A percentile compares a stretch with the other conserved stretches of the same genome.
These are phyloP conservation scores for Pimephales promelas DNA, from an alignment of 2,113 vertebrate species.

Conservation along the genomic window DNA sequence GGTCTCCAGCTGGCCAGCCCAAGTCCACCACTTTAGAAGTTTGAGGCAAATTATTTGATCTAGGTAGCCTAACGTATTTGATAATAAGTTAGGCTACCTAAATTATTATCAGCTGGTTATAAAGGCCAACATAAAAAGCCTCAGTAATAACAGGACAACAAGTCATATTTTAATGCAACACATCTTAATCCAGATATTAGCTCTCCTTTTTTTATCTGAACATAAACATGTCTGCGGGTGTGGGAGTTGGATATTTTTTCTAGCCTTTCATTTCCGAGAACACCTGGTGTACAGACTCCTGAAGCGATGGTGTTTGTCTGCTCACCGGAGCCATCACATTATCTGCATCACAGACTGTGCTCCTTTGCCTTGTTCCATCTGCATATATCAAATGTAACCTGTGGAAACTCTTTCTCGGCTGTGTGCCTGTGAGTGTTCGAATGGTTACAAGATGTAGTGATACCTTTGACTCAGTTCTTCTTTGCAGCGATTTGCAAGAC, in stretches of 20 bases:
- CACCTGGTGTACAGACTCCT: constrained; percentile 57
- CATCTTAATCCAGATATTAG: no score
- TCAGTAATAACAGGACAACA: no score
- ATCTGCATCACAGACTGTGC: constrained; percentile 12
- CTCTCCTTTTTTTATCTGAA: no score
- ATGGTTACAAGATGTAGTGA: background rate
- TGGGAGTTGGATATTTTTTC: background rate
- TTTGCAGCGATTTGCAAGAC: background rate
- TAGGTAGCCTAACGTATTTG: no score
- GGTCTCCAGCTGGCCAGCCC: no score
- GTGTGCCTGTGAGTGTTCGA: background rate
- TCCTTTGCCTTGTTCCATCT: background rate
- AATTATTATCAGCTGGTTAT: no score
- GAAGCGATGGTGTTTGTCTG: background rate
- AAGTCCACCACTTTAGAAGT: no score
- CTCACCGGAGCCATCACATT: background rate
- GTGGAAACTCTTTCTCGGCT: background rate
- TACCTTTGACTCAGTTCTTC: background rate
- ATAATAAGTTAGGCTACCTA: no score
- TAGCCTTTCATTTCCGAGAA: constrained; percentile 36
- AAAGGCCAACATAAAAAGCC: no score
- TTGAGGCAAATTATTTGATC: no score
- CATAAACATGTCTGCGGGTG: background rate
- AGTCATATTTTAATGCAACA: no score
- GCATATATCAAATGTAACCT: background rate